Evolutionary conservation across 2,113 vertebrate species (phyloP).

Genomic region (Oreotrochilus melanogaster): DNA sequence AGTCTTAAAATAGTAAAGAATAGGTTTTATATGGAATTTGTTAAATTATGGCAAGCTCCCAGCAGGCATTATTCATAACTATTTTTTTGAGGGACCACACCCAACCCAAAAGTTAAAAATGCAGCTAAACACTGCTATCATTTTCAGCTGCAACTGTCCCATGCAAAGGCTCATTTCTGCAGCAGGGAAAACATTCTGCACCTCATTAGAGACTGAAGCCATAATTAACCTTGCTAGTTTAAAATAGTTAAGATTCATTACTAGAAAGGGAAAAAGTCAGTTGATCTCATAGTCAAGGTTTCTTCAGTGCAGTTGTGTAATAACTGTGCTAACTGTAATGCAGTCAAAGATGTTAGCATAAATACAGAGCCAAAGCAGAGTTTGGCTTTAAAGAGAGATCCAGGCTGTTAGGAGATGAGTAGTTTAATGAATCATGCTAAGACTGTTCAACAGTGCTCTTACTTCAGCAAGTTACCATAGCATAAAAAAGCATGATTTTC

Average conservation of each 20-base stretch:
- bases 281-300: conserved; percentile 19
- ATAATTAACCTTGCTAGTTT: conserved; percentile 42
- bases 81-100: conserved; percentile 80
- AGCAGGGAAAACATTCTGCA: conserved; percentile 40
- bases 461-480: neutral
- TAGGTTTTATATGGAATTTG: conserved; percentile 71
- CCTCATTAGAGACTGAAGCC: conserved; percentile 18
- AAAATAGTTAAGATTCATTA: neutral
- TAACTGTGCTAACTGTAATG: conserved; percentile 47
- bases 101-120: conserved; percentile 73
- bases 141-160: conserved; percentile 67
- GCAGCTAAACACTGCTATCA: conserved; percentile 72
- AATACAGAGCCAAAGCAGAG: conserved; percentile 39
- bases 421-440: conserved; percentile 46
- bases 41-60: conserved; percentile 79
- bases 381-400: conserved; percentile 47
- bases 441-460: conserved; percentile 11
- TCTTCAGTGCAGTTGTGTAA: conserved; percentile 13
- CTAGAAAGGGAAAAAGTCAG: neutral
- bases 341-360: conserved; percentile 57
- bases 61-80: conserved; percentile 81
- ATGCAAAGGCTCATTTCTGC: conserved; percentile 38
- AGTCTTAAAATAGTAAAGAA: conserved; percentile 71
- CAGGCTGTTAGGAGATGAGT: conserved; percentile 44
- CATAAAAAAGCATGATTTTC: neutral